Percentiles rank a stretch among this genome's conserved stretches.
Conservation (phyloP, 2,797 vertebrate species). For the Brachyrhaphis roseni region DNA sequence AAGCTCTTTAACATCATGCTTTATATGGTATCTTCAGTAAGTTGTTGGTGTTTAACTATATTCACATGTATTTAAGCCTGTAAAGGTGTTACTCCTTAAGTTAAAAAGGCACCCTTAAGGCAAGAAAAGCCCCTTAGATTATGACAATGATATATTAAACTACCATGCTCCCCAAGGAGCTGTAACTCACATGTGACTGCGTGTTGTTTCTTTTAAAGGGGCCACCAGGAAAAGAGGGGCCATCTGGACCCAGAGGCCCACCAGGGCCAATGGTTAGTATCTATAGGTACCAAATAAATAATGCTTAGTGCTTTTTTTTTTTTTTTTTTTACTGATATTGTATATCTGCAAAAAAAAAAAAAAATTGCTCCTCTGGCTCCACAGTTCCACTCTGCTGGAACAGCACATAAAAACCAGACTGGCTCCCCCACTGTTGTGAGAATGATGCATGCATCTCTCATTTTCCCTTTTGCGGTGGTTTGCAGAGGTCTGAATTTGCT, state of each 20-base stretch:
- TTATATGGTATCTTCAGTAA: slow-evolving; percentile 29
- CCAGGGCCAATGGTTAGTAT: slow-evolving; percentile 90
- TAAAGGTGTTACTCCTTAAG: slow-evolving; percentile 24
- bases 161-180: slow-evolving; percentile 49
- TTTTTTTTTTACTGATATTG: slow-evolving; percentile 53
- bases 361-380: slow-evolving; percentile 62
- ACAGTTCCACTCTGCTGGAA: slow-evolving; percentile 52
- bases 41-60: not conserved
- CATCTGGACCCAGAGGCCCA: slow-evolving; percentile 94
- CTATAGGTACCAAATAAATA: slow-evolving; percentile 48
- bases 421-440: slow-evolving; percentile 35
- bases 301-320: slow-evolving; percentile 39
- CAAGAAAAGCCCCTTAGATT: slow-evolving; percentile 30
- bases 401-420: slow-evolving; percentile 44
- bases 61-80: slow-evolving; percentile 24
- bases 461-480: slow-evolving; percentile 67
- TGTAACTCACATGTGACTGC: slow-evolving; percentile 61
- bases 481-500: slow-evolving; percentile 60
- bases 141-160: slow-evolving; percentile 66
- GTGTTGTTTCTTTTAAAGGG: slow-evolving; percentile 84
- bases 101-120: slow-evolving; percentile 32
- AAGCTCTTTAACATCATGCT: slow-evolving; percentile 26
- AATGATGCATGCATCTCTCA: slow-evolving; percentile 51
- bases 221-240: slow-evolving; percentile 95
- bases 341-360: slow-evolving; percentile 47